phyloP scores from a whole-genome alignment of 2,888 invertebrate genomes.

The Ornithoptera alexandrae region DNA sequence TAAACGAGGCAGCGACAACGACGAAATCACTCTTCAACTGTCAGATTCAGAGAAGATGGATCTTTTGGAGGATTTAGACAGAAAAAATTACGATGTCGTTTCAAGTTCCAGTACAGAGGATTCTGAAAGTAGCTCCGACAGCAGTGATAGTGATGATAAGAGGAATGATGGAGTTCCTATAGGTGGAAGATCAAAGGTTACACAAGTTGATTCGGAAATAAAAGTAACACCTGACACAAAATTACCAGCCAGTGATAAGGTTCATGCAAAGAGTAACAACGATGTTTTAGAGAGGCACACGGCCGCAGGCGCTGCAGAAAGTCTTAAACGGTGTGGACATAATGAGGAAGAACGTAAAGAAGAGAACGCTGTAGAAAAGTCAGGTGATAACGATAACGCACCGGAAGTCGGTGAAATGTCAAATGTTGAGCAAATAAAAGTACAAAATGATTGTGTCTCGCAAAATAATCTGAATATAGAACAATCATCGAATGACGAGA shows the following conservation, averaged over 20 bases:
- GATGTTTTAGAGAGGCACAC: not conserved
- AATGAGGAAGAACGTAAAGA: slow-evolving; percentile 4
- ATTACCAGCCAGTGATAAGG: not conserved
- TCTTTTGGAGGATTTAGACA: slow-evolving; percentile 65
- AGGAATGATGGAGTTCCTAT: not conserved
- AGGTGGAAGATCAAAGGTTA: not conserved
- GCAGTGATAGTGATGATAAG: slow-evolving; percentile 26
- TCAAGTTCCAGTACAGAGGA: slow-evolving; percentile 46
- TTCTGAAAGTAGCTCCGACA: slow-evolving; percentile 47
- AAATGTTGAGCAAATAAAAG: no score
- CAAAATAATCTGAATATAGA: no score
- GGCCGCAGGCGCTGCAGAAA: not conserved
- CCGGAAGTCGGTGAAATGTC: not conserved
- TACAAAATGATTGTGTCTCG: no score
- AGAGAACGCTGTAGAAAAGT: not conserved
- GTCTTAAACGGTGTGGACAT: not conserved
- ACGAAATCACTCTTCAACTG: slow-evolving; percentile 70
- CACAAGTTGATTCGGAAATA: slow-evolving; percentile 1
- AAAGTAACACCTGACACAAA: slow-evolving; percentile 21
- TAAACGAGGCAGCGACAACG: slow-evolving; percentile 63
- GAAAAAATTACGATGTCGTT: slow-evolving; percentile 55
- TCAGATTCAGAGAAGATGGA: slow-evolving; percentile 76
- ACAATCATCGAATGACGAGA: not conserved
- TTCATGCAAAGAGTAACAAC: not conserved
- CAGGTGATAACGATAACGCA: slow-evolving; percentile 4